Evolutionary conservation across 1,140 invertebrate genomes (phyloP).

Genomic region (Liolophura sinensis): DNA sequence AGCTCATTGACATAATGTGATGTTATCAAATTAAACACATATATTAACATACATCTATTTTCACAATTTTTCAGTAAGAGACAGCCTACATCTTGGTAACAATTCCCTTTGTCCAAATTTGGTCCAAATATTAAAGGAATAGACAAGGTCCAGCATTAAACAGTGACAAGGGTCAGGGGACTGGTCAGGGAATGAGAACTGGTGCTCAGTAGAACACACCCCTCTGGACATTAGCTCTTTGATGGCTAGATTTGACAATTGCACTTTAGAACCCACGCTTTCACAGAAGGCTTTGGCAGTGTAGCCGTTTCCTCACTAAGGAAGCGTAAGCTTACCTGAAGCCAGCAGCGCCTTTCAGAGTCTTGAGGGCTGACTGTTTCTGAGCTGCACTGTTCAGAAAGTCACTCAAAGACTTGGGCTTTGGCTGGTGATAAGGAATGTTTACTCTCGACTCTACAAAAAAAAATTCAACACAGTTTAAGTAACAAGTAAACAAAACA

Average conservation of each 20-base stretch:
- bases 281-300: not conserved
- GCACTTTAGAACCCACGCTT: not conserved
- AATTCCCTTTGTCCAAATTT: too few species aligned
- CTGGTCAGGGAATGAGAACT: not conserved
- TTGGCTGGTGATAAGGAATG: conserved; percentile 78
- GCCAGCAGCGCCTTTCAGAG: conserved; percentile 28
- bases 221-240: not conserved
- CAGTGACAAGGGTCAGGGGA: not conserved
- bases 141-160: too few species aligned
- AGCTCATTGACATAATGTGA: too few species aligned
- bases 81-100: too few species aligned
- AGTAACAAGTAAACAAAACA: conserved; percentile 3
- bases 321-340: conserved; percentile 26
- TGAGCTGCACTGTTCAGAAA: conserved; percentile 64
- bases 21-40: too few species aligned
- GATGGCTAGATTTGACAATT: not conserved
- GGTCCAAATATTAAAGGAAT: too few species aligned
- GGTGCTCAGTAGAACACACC: not conserved
- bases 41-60: too few species aligned
- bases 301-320: too few species aligned
- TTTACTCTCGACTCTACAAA: conserved; percentile 67
- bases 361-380: conserved; percentile 38
- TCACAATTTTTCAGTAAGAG: too few species aligned
- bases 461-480: conserved; percentile 1
- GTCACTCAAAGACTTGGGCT: conserved; percentile 72